Evolutionary conservation across 2,888 invertebrate genomes (phyloP).

Genomic region (Bibio marci): DNA sequence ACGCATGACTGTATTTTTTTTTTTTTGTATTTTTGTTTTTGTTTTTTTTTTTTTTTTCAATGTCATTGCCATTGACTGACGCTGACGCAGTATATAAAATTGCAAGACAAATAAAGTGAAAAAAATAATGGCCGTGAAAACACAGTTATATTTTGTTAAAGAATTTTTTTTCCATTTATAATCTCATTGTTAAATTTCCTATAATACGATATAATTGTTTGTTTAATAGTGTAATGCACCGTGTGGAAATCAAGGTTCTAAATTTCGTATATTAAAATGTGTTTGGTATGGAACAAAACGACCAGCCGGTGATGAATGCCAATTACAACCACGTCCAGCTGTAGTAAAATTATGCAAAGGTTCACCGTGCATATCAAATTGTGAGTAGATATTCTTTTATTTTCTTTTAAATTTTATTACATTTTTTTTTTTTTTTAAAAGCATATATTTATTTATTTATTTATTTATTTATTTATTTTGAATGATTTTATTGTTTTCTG

Average conservation of each 20-base stretch:
- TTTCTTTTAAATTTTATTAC: conserved; percentile 3
- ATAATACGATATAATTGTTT: no score
- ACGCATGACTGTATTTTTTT: no score
- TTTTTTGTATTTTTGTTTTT: no score
- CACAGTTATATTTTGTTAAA: no score
- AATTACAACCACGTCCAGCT: conserved; percentile 53
- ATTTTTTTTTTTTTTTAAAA: conserved; percentile 4
- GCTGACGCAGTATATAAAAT: no score
- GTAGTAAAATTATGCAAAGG: conserved; percentile 65
- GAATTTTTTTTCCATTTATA: no score
- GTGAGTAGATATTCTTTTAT: conserved; percentile 25
- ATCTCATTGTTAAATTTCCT: no score
- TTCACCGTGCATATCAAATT: conserved; percentile 38
- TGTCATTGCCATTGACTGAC: no score
- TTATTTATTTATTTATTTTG: conserved; percentile 1
- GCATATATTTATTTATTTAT: conserved; percentile 6
- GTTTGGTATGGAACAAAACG: conserved; percentile 77
- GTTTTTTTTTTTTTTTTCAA: no score
- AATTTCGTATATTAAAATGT: conserved; percentile 78
- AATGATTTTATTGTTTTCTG: conserved; percentile 5
- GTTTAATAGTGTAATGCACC: conserved; percentile 58
- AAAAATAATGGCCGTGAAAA: not conserved
- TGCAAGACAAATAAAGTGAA: no score
- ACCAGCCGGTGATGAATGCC: conserved; percentile 75
- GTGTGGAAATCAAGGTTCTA: conserved; percentile 69